phyloP scores from a whole-genome alignment of 2,797 vertebrate species.

The Falco peregrinus region DNA sequence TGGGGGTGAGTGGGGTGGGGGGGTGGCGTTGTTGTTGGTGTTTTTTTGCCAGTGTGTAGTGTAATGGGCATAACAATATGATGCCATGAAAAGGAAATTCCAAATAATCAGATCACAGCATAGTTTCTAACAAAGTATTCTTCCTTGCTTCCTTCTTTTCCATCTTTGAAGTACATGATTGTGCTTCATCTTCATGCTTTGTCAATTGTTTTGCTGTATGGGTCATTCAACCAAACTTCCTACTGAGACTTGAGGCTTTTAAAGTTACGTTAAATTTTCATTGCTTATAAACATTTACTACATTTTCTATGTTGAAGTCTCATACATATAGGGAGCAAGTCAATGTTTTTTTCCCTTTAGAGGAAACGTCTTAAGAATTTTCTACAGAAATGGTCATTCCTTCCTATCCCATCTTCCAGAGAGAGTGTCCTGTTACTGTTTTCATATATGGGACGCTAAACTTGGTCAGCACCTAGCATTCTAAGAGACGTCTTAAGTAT shows the following conservation, averaged over 20 bases:
- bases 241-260: not conserved
- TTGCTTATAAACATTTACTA: not conserved
- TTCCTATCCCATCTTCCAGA: not conserved
- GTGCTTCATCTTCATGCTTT: not conserved
- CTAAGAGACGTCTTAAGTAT: not conserved
- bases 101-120: constrained; percentile 17
- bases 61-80: constrained; percentile 17
- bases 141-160: not conserved
- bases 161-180: not conserved
- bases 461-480: not conserved
- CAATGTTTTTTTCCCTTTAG: not conserved
- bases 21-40: not conserved
- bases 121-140: not conserved
- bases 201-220: not conserved
- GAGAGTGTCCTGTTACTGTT: not conserved
- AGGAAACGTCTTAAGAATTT: not conserved
- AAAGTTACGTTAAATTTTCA: constrained; percentile 14
- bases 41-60: not conserved
- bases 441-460: constrained; percentile 17
- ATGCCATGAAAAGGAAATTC: constrained; percentile 56
- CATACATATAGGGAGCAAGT: not conserved
- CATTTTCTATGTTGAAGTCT: not conserved
- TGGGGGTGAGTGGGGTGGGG: too few relatives aligned
- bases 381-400: not conserved
- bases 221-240: constrained; percentile 6